Percentiles rank a stretch among this genome's conserved stretches.
These are phyloP conservation scores for Patagioenas fasciata DNA, from an alignment of 2,113 vertebrate genomes.

Conservation along the genomic window DNA sequence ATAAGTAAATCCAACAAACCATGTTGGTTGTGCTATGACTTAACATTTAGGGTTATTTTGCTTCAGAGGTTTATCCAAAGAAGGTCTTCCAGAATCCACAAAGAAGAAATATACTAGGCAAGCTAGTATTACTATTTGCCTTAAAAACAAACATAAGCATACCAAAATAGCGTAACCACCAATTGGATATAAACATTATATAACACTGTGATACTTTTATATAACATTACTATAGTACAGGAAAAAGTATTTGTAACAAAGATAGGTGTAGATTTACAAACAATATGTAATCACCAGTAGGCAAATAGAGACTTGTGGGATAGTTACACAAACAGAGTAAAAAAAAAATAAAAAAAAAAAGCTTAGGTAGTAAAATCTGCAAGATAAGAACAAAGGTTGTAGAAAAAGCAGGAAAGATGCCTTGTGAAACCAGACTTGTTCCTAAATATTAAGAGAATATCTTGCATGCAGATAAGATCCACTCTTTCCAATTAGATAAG, in stretches of 20 bases:
- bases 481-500: accelerated
- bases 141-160: neutral
- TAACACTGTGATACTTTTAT: neutral
- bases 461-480: neutral
- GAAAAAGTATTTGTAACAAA: neutral
- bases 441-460: neutral
- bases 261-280: neutral
- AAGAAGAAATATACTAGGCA: neutral
- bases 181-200: neutral
- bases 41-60: neutral
- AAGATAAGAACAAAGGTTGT: neutral
- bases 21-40: neutral
- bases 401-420: neutral
- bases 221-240: too few relatives aligned
- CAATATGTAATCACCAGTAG: neutral
- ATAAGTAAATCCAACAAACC: neutral
- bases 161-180: accelerated
- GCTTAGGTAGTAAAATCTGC: neutral
- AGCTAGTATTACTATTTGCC: neutral
- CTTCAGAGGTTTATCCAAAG: neutral
- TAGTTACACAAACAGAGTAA: neutral
- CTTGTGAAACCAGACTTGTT: accelerated
- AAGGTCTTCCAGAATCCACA: neutral
- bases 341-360: neutral
- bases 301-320: neutral